Conservation (phyloP, 2,113 vertebrate genomes). For the Labeo catla region DNA sequence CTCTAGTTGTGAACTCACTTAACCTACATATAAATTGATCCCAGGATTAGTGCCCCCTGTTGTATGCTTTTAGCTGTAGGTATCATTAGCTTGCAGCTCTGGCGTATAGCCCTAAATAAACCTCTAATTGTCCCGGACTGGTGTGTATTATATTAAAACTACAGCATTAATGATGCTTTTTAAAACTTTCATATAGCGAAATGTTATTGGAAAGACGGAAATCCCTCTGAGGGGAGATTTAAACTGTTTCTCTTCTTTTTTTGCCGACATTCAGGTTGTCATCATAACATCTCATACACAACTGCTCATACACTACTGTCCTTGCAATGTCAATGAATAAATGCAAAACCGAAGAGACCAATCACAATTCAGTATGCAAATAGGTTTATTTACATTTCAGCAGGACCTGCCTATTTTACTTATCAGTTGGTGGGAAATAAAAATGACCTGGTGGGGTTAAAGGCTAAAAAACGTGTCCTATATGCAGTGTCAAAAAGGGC, state of each 20-base stretch:
- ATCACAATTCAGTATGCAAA: background rate
- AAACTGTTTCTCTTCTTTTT: background rate
- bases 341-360: background rate
- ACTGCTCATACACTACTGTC: background rate
- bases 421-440: too few relatives aligned
- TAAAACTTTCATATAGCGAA: background rate
- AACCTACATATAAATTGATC: conserved; percentile 73
- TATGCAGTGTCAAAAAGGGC: too few relatives aligned
- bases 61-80: conserved; percentile 67
- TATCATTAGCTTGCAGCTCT: conserved; percentile 72
- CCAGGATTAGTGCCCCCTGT: conserved; percentile 66
- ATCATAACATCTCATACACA: background rate
- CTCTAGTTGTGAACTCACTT: conserved; percentile 64
- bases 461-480: too few relatives aligned
- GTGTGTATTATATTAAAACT: conserved; percentile 19
- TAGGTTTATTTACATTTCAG: background rate
- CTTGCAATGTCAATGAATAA: background rate
- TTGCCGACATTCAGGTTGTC: background rate
- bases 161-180: conserved; percentile 46
- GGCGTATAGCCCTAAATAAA: conserved; percentile 44
- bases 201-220: background rate
- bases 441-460: too few relatives aligned
- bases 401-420: too few relatives aligned
- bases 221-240: background rate
- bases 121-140: conserved; percentile 5